Evolutionary conservation across 1,140 invertebrate species (phyloP), one percentile per base, ranked within the genome.

Genomic region (Lasioglossum baleicum): DNA sequence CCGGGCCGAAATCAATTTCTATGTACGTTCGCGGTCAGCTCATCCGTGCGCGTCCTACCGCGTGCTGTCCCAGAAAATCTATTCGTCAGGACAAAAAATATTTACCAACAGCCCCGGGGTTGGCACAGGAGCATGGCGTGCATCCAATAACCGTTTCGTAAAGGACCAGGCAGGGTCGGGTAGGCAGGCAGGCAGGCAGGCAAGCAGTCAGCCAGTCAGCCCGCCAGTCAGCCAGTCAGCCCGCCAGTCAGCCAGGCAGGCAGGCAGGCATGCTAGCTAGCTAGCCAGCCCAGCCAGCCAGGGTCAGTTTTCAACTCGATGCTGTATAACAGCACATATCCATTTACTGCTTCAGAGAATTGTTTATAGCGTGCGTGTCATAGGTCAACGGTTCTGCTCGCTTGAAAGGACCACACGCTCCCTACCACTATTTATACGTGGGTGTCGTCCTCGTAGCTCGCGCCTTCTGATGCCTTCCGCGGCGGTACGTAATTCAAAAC

Each of bases 351-450:
- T 83, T 86, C 77, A 63, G 65, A 78, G 82, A 76, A 88, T 88
- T 88, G 87, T 88, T 88, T 88, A 88, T 88, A 86, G 84, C 86
- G 82, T 86, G 84, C 86, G 87, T 88, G 86, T 86, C 87, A 86
- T 78, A 86, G 87, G 82, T 88, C 86, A 82, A 60, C 77, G 44
- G 73, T 81, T 64, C 73, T 66, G 56, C 80, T 64, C 35, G 75
- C 76, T 75, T 67, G 76, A 74, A 70, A 68, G 68, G 76, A 58
- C 77, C 56, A 61, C 72, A 75, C 81, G 81, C 80, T 85, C 56
- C 72, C 44, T 66, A 53, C 75, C 75, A 63, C 75, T 61, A 58
- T 60, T 80, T 69, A 72, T 42, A 67, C 82, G 82, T 80, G 68
- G 44, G 70, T 44, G 58, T 73, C 70, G 75, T 72, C 68, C 69